These are phyloP conservation scores for Euwallacea fornicatus DNA, from an alignment of 1,140 invertebrate species.

Conservation along the genomic window DNA sequence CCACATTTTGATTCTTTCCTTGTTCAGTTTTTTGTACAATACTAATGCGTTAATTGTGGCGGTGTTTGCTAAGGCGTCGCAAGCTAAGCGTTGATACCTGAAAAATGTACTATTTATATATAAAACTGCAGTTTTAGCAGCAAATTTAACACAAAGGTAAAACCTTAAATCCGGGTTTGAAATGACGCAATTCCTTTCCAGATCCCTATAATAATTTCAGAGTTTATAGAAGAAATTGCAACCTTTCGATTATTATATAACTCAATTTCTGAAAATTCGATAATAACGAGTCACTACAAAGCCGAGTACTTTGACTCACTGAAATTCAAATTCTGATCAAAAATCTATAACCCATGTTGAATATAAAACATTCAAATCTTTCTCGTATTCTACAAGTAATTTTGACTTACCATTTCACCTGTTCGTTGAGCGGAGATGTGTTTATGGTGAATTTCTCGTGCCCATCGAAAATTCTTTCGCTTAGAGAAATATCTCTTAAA, in stretches of 20 bases:
- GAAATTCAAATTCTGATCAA: no score
- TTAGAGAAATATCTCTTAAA: constrained; percentile 20
- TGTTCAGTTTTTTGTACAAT: constrained; percentile 22
- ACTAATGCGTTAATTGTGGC: constrained; percentile 18
- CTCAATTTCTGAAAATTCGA: no score
- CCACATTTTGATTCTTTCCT: constrained; percentile 26
- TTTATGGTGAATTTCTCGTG: constrained; percentile 22
- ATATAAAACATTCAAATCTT: no score
- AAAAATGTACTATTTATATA: neutral
- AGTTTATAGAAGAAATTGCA: no score
- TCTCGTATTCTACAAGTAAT: neutral
- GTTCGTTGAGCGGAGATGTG: constrained; percentile 19
- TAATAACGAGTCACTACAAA: no score
- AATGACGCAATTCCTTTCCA: neutral
- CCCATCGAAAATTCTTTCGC: constrained; percentile 21
- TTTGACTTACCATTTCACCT: constrained; percentile 24
- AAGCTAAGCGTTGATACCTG: constrained; percentile 26
- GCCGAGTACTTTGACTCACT: no score
- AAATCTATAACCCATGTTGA: no score
- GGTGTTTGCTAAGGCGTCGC: constrained; percentile 16
- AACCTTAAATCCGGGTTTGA: neutral
- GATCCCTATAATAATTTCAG: neutral
- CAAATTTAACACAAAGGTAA: neutral
- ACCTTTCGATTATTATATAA: no score
- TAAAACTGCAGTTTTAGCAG: neutral